phyloP scores from a whole-genome alignment of 1,140 invertebrate genomes.

The Telenomus remus region DNA sequence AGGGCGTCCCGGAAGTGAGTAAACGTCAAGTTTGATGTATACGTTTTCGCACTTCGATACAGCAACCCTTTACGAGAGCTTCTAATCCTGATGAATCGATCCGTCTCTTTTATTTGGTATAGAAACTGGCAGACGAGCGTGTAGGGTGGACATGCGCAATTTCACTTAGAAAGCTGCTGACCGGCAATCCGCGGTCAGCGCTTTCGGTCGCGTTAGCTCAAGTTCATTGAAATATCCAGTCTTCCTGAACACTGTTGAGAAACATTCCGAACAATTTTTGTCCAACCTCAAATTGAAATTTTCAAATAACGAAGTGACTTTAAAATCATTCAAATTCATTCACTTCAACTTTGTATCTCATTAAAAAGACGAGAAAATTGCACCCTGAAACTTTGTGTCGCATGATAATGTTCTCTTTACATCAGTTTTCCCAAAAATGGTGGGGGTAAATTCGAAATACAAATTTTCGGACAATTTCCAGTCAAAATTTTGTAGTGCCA shows the following conservation, averaged over 20 bases:
- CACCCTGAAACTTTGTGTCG: too few species aligned
- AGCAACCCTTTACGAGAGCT: conserved; percentile 51
- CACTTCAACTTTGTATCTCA: too few species aligned
- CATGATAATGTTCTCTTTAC: too few species aligned
- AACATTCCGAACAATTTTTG: conserved; percentile 16
- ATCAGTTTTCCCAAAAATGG: too few species aligned
- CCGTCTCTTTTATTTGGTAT: conserved; percentile 60
- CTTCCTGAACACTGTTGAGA: conserved; percentile 64
- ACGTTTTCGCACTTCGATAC: conserved; percentile 29
- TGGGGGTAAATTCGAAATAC: too few species aligned
- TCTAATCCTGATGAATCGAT: conserved; percentile 61
- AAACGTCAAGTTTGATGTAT: background rate
- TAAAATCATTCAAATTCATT: background rate
- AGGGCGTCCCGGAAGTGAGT: too few species aligned
- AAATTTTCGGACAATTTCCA: too few species aligned
- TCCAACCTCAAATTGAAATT: background rate
- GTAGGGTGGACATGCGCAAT: conserved; percentile 67
- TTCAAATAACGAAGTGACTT: background rate
- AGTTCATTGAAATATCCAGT: conserved; percentile 75
- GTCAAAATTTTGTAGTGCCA: too few species aligned
- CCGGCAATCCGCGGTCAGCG: conserved; percentile 67
- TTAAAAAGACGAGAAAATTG: too few species aligned
- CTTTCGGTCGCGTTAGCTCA: conserved; percentile 67
- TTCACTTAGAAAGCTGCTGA: conserved; percentile 66
- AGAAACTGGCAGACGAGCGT: conserved; percentile 43